Evolutionary conservation across 1,140 invertebrate species (phyloP), one percentile per base, ranked within the genome.

Genomic region (Maniola jurtina): DNA sequence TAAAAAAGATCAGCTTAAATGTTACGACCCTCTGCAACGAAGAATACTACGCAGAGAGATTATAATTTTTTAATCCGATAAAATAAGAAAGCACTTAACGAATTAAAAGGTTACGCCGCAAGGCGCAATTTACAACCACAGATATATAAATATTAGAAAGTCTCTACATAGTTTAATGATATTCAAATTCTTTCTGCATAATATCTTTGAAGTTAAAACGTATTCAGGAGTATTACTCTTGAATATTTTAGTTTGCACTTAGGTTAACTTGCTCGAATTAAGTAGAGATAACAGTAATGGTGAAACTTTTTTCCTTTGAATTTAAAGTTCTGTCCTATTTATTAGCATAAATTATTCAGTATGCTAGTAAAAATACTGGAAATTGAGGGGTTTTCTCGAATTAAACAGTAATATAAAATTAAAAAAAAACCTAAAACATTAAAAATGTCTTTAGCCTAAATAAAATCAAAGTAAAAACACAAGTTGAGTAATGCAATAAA

Each of bases 231-330:
- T 57, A 38, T 3, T 38, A 16, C 55, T 57, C 36, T 57, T 38
- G 55, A 57, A 57, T 57, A 57, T 57, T 45, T 57, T 40, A 57
- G 55, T 38, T 57, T 38, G 52, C 36, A 38, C 55, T 55, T 55
- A 55, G 34, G 52, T 55, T 9, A 16, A 52, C 48, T 52, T 52
- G 15, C 6, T 34, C 4, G 55, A 57, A 57, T 38, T 38, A 40
- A 40, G 55, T 38, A 38, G 34, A 57, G 55, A 57, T 57, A 57
- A 57, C 34, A 38, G 15, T 57, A 38, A 38, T 57, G 11, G 52
- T 5, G 33, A 34, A 55, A 55, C 52, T 55, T 55, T 55, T 16
- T 55, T 14, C 52, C n/a, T 25, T 34, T 34, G 52, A 34, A 55
- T 34, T 55, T 14, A 34, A 34, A n/a, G 25, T 25, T 25, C 25